A percentile compares a stretch with the other conserved stretches of the same genome.
phyloP scores from a whole-genome alignment of 2,113 vertebrate genomes.

The Electrona antarctica region DNA sequence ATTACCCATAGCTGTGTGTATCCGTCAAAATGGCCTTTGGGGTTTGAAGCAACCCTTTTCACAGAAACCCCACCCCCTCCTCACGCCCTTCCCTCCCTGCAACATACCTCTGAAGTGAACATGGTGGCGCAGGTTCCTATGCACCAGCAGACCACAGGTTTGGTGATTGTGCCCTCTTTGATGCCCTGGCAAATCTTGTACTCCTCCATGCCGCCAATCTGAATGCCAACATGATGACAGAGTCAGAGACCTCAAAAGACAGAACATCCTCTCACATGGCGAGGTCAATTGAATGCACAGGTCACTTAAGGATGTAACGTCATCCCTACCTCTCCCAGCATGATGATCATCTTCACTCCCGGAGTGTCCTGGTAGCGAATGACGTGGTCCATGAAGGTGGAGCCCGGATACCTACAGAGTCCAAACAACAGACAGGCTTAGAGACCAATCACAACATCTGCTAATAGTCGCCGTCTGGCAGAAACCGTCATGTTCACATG shows the following conservation, averaged over 20 bases:
- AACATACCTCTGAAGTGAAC: constrained; percentile 94
- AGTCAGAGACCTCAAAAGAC: neutral
- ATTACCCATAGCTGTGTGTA: too few species aligned
- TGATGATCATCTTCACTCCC: constrained; percentile 94
- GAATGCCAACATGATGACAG: constrained; percentile 1
- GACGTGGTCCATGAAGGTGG: constrained; percentile 97
- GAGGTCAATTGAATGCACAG: neutral
- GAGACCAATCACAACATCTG: neutral
- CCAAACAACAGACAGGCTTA: neutral
- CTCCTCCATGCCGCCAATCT: constrained; percentile 97
- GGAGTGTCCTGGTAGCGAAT: constrained; percentile 94
- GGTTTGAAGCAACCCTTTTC: too few species aligned
- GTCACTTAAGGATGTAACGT: neutral
- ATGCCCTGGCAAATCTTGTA: constrained; percentile 93
- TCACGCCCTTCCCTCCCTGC: neutral
- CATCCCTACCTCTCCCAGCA: constrained; percentile 90
- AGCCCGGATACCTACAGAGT: constrained; percentile 86
- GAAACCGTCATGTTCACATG: too few species aligned
- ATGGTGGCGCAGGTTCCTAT: constrained; percentile 98
- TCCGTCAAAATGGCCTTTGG: too few species aligned
- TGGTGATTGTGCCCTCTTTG: constrained; percentile 89
- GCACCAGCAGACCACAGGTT: constrained; percentile 97
- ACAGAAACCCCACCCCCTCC: too few species aligned
- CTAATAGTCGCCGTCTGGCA: too few species aligned
- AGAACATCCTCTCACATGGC: neutral